Conservation (phyloP, 2,888 invertebrate species). For the Chrysotoxum bicinctum region DNA sequence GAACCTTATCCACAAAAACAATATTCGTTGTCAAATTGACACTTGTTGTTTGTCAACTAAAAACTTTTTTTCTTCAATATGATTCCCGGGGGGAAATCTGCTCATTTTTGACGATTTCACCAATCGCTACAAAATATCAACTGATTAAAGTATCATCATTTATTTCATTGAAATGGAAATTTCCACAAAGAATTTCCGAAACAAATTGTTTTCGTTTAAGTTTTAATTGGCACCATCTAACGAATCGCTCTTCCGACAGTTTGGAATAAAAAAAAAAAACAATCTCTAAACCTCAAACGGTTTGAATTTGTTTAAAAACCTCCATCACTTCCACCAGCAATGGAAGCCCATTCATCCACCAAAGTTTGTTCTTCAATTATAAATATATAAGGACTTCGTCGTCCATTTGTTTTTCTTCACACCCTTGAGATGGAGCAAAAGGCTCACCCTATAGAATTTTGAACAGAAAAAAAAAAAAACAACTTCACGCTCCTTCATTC, state of each 20-base stretch:
- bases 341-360: too few relatives aligned
- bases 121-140: not conserved
- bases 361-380: conserved; percentile 4
- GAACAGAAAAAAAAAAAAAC: not conserved
- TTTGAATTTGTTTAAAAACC: not conserved
- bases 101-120: too few relatives aligned
- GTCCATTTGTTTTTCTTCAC: conserved; percentile 2
- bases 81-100: too few relatives aligned
- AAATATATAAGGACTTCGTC: not conserved
- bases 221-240: not conserved
- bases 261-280: not conserved
- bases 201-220: not conserved
- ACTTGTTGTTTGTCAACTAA: too few relatives aligned
- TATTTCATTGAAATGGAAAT: not conserved
- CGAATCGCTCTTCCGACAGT: not conserved
- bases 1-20: too few relatives aligned
- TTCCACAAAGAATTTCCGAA: not conserved
- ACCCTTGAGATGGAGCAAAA: not conserved
- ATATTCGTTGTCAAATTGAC: too few relatives aligned
- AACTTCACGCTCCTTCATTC: conserved; percentile 12
- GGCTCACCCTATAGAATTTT: not conserved
- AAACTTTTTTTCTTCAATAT: too few relatives aligned
- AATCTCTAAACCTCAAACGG: not conserved
- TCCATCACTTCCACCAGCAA: not conserved
- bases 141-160: not conserved